phyloP scores from a whole-genome alignment of 2,797 vertebrate genomes.

The Paguma larvata region DNA sequence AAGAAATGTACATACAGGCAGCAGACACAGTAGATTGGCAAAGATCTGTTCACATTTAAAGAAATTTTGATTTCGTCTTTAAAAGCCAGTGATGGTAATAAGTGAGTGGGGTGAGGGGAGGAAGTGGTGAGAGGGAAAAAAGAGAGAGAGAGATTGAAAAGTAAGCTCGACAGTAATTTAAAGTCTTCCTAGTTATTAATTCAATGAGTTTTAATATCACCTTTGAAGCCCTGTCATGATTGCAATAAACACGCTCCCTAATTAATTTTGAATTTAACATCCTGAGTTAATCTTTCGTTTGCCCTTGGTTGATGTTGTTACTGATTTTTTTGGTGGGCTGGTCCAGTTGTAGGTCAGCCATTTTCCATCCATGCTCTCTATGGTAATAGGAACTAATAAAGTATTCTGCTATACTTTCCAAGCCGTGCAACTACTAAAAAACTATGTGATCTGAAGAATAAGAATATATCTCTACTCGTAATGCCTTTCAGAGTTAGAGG shows the following conservation, averaged over 20 bases:
- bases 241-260: background rate
- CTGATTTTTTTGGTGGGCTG: background rate
- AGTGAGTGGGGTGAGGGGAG: background rate
- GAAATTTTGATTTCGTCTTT: conserved; percentile 41
- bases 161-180: background rate
- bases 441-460: background rate
- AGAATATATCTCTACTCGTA: background rate
- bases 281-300: background rate
- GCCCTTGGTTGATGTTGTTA: background rate
- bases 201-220: background rate
- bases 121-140: background rate
- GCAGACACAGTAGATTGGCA: background rate
- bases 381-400: conserved; percentile 21
- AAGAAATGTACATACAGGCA: conserved; percentile 35
- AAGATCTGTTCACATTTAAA: background rate
- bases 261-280: conserved; percentile 51
- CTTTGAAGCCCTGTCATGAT: background rate
- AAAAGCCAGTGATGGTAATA: conserved; percentile 47
- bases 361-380: background rate
- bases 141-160: background rate
- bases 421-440: background rate
- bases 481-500: conserved; percentile 14
- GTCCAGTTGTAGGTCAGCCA: background rate
- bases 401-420: background rate
- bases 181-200: background rate